Evolutionary conservation across 2,888 invertebrate species (phyloP).

Genomic region (Hemithea aestivaria): DNA sequence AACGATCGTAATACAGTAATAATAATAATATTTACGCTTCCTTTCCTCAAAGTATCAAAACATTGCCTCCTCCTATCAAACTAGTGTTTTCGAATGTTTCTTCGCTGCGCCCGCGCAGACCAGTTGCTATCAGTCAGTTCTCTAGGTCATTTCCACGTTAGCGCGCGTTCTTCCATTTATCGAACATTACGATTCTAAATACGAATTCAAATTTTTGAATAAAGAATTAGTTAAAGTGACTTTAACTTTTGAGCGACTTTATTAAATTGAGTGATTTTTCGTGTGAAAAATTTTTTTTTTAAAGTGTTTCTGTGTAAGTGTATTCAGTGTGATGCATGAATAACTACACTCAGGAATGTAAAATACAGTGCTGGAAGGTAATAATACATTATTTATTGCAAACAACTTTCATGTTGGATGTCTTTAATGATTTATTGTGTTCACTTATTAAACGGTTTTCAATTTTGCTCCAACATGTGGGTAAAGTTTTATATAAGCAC

Average conservation of each 20-base stretch:
- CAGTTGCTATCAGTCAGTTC: slow-evolving; percentile 52
- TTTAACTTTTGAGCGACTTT: too few species aligned
- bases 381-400: slow-evolving; percentile 22
- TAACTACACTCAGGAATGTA: slow-evolving; percentile 23
- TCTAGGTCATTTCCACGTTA: slow-evolving; percentile 52
- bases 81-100: slow-evolving; percentile 48
- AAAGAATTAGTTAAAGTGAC: too few species aligned
- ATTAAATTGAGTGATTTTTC: neutral
- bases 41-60: slow-evolving; percentile 36
- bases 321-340: slow-evolving; percentile 13
- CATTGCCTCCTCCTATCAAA: slow-evolving; percentile 13
- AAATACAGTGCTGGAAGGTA: slow-evolving; percentile 27
- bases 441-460: neutral
- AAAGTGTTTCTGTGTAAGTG: neutral
- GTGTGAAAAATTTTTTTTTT: neutral
- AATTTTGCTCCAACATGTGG: too few species aligned
- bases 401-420: slow-evolving; percentile 22
- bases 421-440: slow-evolving; percentile 17
- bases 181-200: slow-evolving; percentile 3
- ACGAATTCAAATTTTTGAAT: neutral
- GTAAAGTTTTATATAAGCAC: too few species aligned
- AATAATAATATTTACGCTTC: neutral
- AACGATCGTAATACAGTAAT: too few species aligned
- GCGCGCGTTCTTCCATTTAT: slow-evolving; percentile 33
- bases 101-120: slow-evolving; percentile 43